These are phyloP conservation scores for Parnassius mnemosyne DNA, from an alignment of 2,888 invertebrate genomes.

Conservation along the genomic window DNA sequence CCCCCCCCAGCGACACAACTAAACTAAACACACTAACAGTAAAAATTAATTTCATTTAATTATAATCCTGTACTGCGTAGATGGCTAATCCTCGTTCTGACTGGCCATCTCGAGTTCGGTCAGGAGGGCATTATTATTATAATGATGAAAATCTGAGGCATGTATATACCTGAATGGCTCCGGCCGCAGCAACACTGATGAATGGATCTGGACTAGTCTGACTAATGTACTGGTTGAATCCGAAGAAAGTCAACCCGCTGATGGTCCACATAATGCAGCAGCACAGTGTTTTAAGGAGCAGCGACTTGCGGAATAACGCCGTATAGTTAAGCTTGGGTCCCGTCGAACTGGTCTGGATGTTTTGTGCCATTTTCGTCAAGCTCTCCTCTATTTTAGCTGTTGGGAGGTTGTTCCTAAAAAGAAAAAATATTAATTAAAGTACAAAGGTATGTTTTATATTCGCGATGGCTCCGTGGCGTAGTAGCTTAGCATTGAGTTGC, in stretches of 20 bases:
- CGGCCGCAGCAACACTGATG: slow-evolving; percentile 86
- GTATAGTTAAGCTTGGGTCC: slow-evolving; percentile 73
- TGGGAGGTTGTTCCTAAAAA: slow-evolving; percentile 70
- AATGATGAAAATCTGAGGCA: no score
- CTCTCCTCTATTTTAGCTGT: slow-evolving; percentile 68
- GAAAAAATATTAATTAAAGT: not conserved
- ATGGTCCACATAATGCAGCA: slow-evolving; percentile 89
- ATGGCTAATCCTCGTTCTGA: no score
- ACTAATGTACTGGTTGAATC: slow-evolving; percentile 90
- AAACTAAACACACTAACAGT: no score
- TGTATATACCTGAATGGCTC: slow-evolving; percentile 58
- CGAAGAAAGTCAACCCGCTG: slow-evolving; percentile 91
- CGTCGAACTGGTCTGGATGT: slow-evolving; percentile 42
- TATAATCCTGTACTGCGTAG: no score
- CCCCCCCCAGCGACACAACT: no score
- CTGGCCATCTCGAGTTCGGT: no score
- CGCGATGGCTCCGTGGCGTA: no score
- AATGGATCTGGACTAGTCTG: slow-evolving; percentile 90
- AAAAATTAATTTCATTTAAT: no score
- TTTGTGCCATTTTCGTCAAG: slow-evolving; percentile 55
- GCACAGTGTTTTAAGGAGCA: slow-evolving; percentile 83
- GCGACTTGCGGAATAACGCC: slow-evolving; percentile 83
- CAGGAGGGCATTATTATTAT: no score
- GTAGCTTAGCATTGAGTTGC: no score
- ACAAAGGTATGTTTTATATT: no score